phyloP scores from a whole-genome alignment of 2,888 invertebrate genomes.

The Monopis laevigella region DNA sequence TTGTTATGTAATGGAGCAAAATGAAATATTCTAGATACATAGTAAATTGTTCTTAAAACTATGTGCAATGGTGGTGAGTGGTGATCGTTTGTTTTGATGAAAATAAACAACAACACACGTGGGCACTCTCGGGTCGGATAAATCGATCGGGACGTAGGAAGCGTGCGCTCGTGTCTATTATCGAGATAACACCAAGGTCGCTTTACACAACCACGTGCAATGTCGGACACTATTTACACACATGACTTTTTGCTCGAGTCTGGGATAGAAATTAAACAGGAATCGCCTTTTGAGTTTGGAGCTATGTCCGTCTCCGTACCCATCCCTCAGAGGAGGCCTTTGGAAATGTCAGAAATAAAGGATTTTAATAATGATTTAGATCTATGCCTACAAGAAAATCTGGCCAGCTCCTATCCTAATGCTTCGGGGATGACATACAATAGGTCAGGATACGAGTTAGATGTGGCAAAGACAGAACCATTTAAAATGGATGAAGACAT shows the following conservation, averaged over 20 bases:
- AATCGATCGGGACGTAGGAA: conserved; percentile 58
- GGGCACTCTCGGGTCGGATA: conserved; percentile 47
- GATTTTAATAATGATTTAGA: conserved; percentile 69
- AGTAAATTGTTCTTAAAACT: not conserved
- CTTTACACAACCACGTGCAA: conserved; percentile 61
- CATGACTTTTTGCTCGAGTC: conserved; percentile 72
- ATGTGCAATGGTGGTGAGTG: not conserved
- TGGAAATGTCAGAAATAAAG: conserved; percentile 31
- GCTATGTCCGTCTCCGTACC: conserved; percentile 70
- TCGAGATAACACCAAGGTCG: conserved; percentile 27
- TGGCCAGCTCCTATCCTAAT: conserved; percentile 42
- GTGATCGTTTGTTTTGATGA: conserved; percentile 2
- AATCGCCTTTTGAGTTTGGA: conserved; percentile 57
- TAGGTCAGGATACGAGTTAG: conserved; percentile 50
- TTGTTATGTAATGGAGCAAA: conserved; percentile 49
- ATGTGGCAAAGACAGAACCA: conserved; percentile 28
- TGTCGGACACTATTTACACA: conserved; percentile 72
- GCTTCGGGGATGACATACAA: conserved; percentile 34
- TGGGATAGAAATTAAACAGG: conserved; percentile 71
- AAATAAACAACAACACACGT: no score
- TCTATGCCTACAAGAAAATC: conserved; percentile 60
- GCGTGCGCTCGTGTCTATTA: conserved; percentile 62
- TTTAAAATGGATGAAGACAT: conserved; percentile 80
- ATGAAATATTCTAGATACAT: conserved; percentile 25
- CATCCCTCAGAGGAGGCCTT: conserved; percentile 65